phyloP scores from a whole-genome alignment of 2,797 vertebrate genomes.

The Poliocrania exsul region DNA sequence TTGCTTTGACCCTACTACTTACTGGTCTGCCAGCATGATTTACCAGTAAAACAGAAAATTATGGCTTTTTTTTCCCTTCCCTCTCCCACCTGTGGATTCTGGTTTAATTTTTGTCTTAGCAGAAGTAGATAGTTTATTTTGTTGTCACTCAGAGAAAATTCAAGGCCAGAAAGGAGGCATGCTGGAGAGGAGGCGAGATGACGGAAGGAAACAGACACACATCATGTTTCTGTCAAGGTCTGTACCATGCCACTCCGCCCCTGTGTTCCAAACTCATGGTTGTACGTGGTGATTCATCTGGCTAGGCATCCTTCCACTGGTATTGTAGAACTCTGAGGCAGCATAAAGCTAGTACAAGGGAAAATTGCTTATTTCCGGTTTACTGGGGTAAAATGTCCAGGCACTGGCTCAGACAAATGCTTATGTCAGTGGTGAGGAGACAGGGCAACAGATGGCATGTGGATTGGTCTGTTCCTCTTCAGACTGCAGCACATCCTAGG shows the following conservation, averaged over 20 bases:
- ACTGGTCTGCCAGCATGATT: background rate
- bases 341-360: background rate
- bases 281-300: background rate
- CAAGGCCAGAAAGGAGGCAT: background rate
- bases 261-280: background rate
- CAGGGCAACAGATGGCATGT: background rate
- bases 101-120: background rate
- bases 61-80: background rate
- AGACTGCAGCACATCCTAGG: background rate
- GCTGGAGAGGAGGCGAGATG: background rate
- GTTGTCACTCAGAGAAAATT: background rate
- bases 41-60: background rate
- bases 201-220: background rate
- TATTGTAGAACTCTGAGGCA: background rate
- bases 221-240: background rate
- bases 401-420: background rate
- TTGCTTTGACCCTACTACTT: background rate
- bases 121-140: background rate
- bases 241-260: background rate
- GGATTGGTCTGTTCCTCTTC: background rate
- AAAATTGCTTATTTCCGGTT: background rate
- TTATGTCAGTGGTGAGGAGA: background rate
- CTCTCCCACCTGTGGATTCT: fast-evolving
- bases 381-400: background rate
- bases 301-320: background rate